Evolutionary conservation across 2,797 vertebrate genomes (phyloP).

Genomic region (Clarias laeviceps): DNA sequence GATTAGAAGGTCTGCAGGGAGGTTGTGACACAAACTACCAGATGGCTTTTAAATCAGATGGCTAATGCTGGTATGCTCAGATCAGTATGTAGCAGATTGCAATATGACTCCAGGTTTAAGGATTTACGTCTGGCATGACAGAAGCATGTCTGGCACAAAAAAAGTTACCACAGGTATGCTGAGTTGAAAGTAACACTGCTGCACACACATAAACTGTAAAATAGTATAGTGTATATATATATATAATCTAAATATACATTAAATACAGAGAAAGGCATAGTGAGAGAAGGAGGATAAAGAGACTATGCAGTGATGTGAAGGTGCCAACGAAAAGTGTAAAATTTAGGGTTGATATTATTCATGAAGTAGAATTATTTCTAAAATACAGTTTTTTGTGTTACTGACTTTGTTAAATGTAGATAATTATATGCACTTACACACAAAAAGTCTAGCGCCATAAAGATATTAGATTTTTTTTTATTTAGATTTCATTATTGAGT

Average conservation of each 20-base stretch:
- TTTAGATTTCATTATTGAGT: not conserved
- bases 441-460: not conserved
- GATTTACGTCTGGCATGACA: not conserved
- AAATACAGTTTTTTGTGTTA: not conserved
- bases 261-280: not conserved
- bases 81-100: conserved; percentile 3
- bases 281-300: not conserved
- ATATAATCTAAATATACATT: not conserved
- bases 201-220: not conserved
- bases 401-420: not conserved
- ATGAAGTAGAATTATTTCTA: not conserved
- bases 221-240: not conserved
- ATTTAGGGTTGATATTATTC: not conserved
- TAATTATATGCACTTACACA: not conserved
- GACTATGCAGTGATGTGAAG: not conserved
- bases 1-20: not conserved
- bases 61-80: not conserved
- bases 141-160: not conserved
- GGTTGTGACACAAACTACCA: not conserved
- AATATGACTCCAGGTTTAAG: conserved; percentile 4
- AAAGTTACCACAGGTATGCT: conserved; percentile 25
- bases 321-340: no score
- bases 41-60: conserved; percentile 30
- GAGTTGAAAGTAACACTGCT: conserved; percentile 28
- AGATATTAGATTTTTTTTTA: not conserved